Conservation (phyloP, 2,113 vertebrate genomes). For the Spheniscus mendiculus region DNA sequence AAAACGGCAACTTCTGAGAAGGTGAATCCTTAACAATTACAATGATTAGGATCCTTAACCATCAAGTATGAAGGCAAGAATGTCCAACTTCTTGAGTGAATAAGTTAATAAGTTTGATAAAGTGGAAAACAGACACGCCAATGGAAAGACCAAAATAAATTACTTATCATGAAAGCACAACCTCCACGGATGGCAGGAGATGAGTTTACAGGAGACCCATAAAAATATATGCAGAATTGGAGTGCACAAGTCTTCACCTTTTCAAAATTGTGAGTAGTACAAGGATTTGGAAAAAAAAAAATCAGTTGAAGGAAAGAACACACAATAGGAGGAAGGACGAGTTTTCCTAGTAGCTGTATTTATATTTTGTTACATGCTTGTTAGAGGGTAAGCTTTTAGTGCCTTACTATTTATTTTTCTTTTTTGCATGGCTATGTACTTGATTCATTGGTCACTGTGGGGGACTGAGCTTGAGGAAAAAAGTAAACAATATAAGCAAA, state of each 20-base stretch:
- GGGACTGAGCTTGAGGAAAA: neutral
- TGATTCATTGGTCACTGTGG: neutral
- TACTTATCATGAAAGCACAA: neutral
- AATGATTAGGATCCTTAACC: neutral
- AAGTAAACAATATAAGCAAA: neutral
- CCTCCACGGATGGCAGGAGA: neutral
- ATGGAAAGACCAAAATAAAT: neutral
- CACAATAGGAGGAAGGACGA: neutral
- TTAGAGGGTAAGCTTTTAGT: neutral
- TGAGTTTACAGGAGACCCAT: neutral
- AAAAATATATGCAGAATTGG: neutral
- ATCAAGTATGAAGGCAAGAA: neutral
- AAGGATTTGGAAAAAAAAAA: neutral
- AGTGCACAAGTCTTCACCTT: neutral
- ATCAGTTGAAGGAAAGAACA: neutral
- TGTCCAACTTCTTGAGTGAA: neutral
- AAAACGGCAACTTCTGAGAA: neutral
- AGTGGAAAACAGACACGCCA: neutral
- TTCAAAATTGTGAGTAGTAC: neutral
- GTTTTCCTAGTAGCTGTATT: neutral
- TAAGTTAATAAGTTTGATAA: neutral
- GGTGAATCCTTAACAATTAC: neutral
- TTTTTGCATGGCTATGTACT: neutral
- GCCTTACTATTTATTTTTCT: neutral
- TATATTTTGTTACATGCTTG: neutral